Evolutionary conservation across 2,797 vertebrate genomes (phyloP).

Genomic region (Nothura maculosa): DNA sequence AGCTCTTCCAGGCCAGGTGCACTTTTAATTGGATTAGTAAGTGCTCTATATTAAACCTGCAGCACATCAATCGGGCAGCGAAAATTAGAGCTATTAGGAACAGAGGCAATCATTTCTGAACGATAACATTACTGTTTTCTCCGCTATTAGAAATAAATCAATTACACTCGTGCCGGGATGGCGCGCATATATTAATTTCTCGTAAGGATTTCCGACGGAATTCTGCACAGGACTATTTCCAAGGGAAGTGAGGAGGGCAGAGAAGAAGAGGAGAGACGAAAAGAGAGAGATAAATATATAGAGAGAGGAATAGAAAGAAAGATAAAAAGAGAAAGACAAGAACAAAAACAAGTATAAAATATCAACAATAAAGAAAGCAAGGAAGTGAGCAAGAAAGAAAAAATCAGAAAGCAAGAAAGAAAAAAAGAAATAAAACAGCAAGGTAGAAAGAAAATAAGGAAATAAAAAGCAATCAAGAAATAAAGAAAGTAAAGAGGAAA

Average conservation of each 20-base stretch:
- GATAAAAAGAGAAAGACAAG: too few relatives aligned
- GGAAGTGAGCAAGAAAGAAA: not conserved
- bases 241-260: not conserved
- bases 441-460: not conserved
- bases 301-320: too few relatives aligned
- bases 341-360: too few relatives aligned
- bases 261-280: not conserved
- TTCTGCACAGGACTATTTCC: not conserved
- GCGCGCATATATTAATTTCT: not conserved
- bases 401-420: not conserved
- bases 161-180: slow-evolving; percentile 9
- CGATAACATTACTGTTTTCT: slow-evolving; percentile 44
- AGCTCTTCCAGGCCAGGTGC: slow-evolving; percentile 76
- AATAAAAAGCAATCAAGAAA: not conserved
- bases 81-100: slow-evolving; percentile 36
- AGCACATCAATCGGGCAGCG: slow-evolving; percentile 57
- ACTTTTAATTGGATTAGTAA: slow-evolving; percentile 77
- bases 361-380: too few relatives aligned
- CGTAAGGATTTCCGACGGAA: not conserved
- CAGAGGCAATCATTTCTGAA: slow-evolving; percentile 53
- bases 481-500: too few relatives aligned
- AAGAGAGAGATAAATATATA: too few relatives aligned
- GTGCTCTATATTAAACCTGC: slow-evolving; percentile 47
- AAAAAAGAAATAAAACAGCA: not conserved
- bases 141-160: slow-evolving; percentile 50